Base-by-base conservation (phyloP, 2,888 invertebrate genomes). In the Pheosia gnoma region DNA sequence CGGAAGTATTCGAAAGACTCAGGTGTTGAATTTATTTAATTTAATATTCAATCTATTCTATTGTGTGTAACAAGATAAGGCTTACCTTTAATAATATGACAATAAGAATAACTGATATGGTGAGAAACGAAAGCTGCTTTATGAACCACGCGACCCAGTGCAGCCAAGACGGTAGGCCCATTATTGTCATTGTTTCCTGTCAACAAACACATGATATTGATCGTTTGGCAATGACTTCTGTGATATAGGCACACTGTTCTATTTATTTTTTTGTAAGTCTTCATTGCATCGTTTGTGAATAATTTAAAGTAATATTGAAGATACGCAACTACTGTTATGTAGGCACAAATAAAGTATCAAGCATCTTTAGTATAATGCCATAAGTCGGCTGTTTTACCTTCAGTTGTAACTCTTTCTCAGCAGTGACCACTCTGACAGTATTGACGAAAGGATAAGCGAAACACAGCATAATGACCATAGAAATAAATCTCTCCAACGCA, bases 111-210 rank as follows among this genome's bases (percentile, higher is more conserved):
- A 95, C 94, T 0, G 97, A 95, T 69, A 97, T 89, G 4, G 95
- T 76, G 53, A 97, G 94, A 77, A 96, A 96, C 2, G 96, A 84
- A 70, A 97, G 95, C 63, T 96, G 96, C 82, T 97, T 97, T 57
- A 97, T 91, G 84, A 97, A 98, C 97, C 98, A 98, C 5, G 97
- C 97, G 6, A 95, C 80, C 98, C 98, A 98, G 79, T 98, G 96
- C 65, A 98, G 88, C 96, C 97, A 97, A 61, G 96, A 96, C 58
- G 95, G 95, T 57, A 98, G 90, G 3, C 98, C 98, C 96, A 98
- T 98, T 93, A 98, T 97, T 87, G 97, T 97, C 97, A 98, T 97
- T 9, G 97, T 96, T 94, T 98, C 98, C 96, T 98, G 91, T 59
- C 72, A 84, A 78, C 66, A 70, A 69, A 66, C 54, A 70, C 54